These are phyloP conservation scores for Lepas anatifera DNA, from an alignment of 2,888 invertebrate genomes.

Conservation along the genomic window DNA sequence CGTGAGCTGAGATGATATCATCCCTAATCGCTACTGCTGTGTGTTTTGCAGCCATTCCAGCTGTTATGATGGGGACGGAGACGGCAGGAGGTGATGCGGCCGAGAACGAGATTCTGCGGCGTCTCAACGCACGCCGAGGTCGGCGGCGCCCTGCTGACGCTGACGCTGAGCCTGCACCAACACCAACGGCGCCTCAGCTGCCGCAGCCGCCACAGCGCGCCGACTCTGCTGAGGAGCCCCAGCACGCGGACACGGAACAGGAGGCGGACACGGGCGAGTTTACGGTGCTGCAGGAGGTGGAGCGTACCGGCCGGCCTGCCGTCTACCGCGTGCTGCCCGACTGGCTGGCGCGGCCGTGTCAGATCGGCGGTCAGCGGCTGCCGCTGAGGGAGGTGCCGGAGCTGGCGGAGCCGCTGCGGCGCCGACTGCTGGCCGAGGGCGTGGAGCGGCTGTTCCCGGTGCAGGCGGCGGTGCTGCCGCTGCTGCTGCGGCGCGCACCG, in stretches of 20 bases:
- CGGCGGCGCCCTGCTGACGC: neutral
- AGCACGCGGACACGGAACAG: neutral
- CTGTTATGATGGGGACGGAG: too few species aligned
- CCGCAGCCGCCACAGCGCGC: neutral
- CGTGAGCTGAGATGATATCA: too few species aligned
- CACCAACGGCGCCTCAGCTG: neutral
- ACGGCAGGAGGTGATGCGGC: too few species aligned
- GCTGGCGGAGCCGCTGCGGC: slow-evolving; percentile 15
- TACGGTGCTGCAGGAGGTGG: slow-evolving; percentile 53
- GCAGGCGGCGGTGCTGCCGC: slow-evolving; percentile 63
- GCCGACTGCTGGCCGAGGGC: slow-evolving; percentile 43
- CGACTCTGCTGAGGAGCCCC: neutral
- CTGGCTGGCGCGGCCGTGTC: slow-evolving; percentile 71
- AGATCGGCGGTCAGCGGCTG: slow-evolving; percentile 51
- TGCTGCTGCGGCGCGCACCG: slow-evolving; percentile 45
- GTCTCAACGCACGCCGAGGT: neutral
- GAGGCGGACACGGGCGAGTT: slow-evolving; percentile 33
- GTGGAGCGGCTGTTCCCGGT: slow-evolving; percentile 72
- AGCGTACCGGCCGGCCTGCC: slow-evolving; percentile 35
- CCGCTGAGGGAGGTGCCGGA: neutral
- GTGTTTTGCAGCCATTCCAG: too few species aligned
- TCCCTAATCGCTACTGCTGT: too few species aligned
- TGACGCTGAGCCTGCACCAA: neutral
- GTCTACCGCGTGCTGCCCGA: slow-evolving; percentile 67
- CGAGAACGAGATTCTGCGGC: neutral